These are phyloP conservation scores for Eupithecia dodoneata DNA, from an alignment of 2,888 invertebrate genomes.

Conservation along the genomic window DNA sequence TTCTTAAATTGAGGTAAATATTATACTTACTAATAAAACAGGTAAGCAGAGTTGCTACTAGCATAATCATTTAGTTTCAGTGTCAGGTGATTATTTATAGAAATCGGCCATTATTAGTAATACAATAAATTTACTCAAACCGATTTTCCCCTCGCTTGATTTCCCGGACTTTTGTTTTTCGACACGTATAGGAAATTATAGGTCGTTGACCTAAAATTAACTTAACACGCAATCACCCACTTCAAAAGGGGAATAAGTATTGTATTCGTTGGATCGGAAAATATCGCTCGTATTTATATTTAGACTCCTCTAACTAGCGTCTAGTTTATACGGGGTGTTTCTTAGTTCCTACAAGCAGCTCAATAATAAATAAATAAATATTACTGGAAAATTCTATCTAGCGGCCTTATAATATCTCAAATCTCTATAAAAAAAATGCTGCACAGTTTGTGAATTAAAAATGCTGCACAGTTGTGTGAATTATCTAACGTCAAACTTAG, in stretches of 20 bases:
- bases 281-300: conserved; percentile 18
- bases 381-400: not conserved
- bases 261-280: conserved; percentile 28
- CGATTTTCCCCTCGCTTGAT: conserved; percentile 8
- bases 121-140: not conserved
- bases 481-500: not conserved
- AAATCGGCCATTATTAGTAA: not conserved
- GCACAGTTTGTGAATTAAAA: too few relatives aligned
- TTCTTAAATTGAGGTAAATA: too few relatives aligned
- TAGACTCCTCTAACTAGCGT: not conserved
- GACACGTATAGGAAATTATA: conserved; percentile 43
- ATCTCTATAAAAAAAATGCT: too few relatives aligned
- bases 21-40: not conserved
- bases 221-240: conserved; percentile 53
- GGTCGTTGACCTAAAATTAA: conserved; percentile 50
- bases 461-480: too few relatives aligned
- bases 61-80: not conserved
- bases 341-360: not conserved
- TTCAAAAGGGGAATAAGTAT: conserved; percentile 43
- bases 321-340: not conserved
- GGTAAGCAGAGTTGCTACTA: not conserved
- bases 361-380: not conserved
- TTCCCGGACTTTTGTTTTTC: conserved; percentile 36
- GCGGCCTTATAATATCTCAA: too few relatives aligned
- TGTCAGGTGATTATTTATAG: not conserved